A percentile compares a stretch with the other conserved stretches of the same genome.
phyloP scores from a whole-genome alignment of 2,888 invertebrate species.

The Patella ulyssiponensis region DNA sequence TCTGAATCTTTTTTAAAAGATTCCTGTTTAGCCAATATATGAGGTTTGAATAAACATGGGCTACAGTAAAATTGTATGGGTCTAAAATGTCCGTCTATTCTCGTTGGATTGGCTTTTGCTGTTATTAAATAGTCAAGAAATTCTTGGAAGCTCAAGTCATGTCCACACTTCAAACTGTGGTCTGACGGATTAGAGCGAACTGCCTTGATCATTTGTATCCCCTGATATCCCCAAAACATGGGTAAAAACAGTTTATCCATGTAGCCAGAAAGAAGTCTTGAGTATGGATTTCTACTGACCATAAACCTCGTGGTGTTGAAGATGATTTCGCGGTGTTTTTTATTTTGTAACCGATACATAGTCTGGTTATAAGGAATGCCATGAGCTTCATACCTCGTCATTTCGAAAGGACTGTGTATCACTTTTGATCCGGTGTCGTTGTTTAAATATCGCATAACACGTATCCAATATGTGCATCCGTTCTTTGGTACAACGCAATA shows the following conservation, averaged over 20 bases:
- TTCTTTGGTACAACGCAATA: conserved; percentile 54
- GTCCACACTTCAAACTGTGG: conserved; percentile 40
- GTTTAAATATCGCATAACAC: conserved; percentile 44
- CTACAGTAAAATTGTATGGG: conserved; percentile 48
- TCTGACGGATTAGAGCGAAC: conserved; percentile 19
- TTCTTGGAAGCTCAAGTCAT: conserved; percentile 52
- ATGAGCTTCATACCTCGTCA: conserved; percentile 35
- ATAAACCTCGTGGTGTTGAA: conserved; percentile 37
- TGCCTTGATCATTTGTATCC: conserved; percentile 30
- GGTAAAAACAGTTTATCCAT: conserved; percentile 54
- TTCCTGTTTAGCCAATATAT: conserved; percentile 46
- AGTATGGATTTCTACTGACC: conserved; percentile 50
- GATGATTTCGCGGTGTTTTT: conserved; percentile 22
- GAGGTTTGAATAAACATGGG: conserved; percentile 45
- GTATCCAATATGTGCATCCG: conserved; percentile 53
- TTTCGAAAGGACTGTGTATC: conserved; percentile 34
- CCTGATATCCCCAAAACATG: conserved; percentile 49
- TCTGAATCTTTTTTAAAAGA: conserved; percentile 42
- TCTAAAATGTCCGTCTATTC: conserved; percentile 51
- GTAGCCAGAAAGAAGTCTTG: conserved; percentile 52
- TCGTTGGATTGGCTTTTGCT: conserved; percentile 9
- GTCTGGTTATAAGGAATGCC: conserved; percentile 37
- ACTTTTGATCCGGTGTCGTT: conserved; percentile 33
- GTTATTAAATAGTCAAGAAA: conserved; percentile 42
- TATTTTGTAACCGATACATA: conserved; percentile 15